Evolutionary conservation across 2,797 vertebrate species (phyloP).

Genomic region (Acrossocheilus wenchowensis): DNA sequence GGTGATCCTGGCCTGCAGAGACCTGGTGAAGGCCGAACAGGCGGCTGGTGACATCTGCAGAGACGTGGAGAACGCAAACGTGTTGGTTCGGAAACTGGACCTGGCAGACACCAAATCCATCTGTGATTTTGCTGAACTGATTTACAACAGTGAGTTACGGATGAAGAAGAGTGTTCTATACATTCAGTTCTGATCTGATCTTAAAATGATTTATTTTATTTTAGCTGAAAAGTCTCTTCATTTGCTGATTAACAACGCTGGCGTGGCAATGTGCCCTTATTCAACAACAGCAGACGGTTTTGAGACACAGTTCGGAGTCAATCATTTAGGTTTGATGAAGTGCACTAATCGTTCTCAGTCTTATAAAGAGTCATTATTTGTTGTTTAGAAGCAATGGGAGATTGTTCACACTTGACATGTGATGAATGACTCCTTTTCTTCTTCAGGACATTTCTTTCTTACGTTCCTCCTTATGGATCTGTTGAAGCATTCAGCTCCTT

Average conservation of each 20-base stretch:
- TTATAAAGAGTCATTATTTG: constrained; percentile 23
- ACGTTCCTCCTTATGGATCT: constrained; percentile 79
- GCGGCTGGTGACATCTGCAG: constrained; percentile 73
- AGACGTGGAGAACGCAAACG: constrained; percentile 69
- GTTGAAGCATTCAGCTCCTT: constrained; percentile 79
- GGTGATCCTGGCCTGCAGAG: constrained; percentile 79
- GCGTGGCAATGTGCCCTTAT: constrained; percentile 73
- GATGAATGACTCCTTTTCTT: constrained; percentile 33
- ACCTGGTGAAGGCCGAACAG: constrained; percentile 74
- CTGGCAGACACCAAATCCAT: constrained; percentile 80
- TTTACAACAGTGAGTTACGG: constrained; percentile 75
- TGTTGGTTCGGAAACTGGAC: constrained; percentile 76
- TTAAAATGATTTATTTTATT: constrained; percentile 36
- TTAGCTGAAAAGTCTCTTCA: constrained; percentile 77
- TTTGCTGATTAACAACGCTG: constrained; percentile 81
- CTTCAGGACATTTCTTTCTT: constrained; percentile 80
- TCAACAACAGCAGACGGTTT: constrained; percentile 73
- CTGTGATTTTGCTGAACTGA: constrained; percentile 77
- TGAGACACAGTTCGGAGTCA: constrained; percentile 81
- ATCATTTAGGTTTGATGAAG: constrained; percentile 75
- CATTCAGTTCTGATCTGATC: background rate
- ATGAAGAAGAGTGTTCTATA: background rate
- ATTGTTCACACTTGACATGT: constrained; percentile 18
- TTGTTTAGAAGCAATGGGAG: constrained; percentile 23
- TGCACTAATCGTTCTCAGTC: background rate